These are phyloP conservation scores for Ginglymostoma cirratum DNA, from an alignment of 2,113 vertebrate species.

Conservation along the genomic window DNA sequence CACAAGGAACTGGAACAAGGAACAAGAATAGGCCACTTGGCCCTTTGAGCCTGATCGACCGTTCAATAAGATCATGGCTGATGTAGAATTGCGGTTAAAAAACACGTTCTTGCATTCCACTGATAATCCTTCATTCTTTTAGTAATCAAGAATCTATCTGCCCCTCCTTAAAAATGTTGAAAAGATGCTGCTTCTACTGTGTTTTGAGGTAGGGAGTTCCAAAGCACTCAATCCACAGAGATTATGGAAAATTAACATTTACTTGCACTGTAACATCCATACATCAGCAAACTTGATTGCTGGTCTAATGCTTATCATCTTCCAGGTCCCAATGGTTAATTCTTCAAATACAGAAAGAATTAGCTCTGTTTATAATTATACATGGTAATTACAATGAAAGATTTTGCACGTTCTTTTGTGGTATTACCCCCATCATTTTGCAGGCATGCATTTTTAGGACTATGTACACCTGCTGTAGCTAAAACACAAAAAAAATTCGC, in stretches of 20 bases:
- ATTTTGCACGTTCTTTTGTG: background rate
- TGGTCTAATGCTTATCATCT: background rate
- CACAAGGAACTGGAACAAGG: too few relatives aligned
- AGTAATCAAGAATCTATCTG: too few relatives aligned
- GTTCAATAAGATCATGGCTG: too few relatives aligned
- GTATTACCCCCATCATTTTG: background rate
- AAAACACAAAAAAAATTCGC: background rate
- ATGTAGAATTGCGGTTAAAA: too few relatives aligned
- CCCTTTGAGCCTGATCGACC: too few relatives aligned
- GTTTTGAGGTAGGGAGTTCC: too few relatives aligned
- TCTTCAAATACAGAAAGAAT: background rate
- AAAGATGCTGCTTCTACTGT: too few relatives aligned
- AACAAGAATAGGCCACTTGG: too few relatives aligned
- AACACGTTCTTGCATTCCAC: too few relatives aligned
- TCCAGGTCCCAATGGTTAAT: background rate
- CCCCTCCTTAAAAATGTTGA: too few relatives aligned
- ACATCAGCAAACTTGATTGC: background rate
- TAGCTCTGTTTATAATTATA: background rate
- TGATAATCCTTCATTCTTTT: too few relatives aligned
- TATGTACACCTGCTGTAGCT: background rate
- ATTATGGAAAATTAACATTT: background rate
- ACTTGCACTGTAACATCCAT: background rate
- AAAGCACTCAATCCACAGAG: too few relatives aligned
- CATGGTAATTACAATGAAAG: background rate
- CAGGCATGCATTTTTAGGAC: background rate